These are phyloP conservation scores for Anomalospiza imberbis DNA, from an alignment of 2,797 vertebrate species.

Conservation along the genomic window DNA sequence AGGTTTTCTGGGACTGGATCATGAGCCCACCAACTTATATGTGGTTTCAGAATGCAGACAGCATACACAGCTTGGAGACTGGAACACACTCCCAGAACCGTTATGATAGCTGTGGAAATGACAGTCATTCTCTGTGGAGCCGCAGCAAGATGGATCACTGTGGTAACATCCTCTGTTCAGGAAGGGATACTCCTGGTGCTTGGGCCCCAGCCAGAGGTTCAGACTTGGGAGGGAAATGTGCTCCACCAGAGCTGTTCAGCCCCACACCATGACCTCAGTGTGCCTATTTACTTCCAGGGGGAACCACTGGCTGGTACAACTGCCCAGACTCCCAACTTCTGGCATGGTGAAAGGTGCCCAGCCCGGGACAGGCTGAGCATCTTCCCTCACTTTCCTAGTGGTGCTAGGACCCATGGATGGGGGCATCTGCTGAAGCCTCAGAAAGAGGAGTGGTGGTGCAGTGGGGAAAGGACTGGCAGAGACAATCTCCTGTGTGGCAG, in stretches of 20 bases:
- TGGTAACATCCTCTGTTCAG: background rate
- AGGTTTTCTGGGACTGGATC: background rate
- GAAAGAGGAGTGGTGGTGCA: background rate
- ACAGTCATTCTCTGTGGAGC: background rate
- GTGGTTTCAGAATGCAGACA: conserved; percentile 35
- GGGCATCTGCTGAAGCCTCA: background rate
- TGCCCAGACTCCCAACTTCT: background rate
- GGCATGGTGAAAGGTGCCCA: background rate
- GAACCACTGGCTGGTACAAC: background rate
- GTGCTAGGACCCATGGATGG: background rate
- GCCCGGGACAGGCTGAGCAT: background rate
- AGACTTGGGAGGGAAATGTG: background rate
- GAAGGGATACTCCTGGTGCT: background rate
- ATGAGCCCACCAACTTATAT: background rate
- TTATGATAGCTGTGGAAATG: background rate
- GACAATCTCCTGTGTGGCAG: accelerated
- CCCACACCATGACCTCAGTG: background rate
- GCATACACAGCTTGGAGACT: background rate
- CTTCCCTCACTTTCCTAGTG: background rate
- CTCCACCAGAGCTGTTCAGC: background rate
- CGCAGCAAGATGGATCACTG: background rate
- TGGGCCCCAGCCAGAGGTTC: background rate
- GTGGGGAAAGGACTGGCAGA: background rate
- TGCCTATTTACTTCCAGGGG: background rate
- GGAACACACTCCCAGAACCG: background rate